A percentile compares a stretch with the other conserved stretches of the same genome.
Conservation (phyloP, 2,888 invertebrate genomes). For the Boloria euphrosyne region DNA sequence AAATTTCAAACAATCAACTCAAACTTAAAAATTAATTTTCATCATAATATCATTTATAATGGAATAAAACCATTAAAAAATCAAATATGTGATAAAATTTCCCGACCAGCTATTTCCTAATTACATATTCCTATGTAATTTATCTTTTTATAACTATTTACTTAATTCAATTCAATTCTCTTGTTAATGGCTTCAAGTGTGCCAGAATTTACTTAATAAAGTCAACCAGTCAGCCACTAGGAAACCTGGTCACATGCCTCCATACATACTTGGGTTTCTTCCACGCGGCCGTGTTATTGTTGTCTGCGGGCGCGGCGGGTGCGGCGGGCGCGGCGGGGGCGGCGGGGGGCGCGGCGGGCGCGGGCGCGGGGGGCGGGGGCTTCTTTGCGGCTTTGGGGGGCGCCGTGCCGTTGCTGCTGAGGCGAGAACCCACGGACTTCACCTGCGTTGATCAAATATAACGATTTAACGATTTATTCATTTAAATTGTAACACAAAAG, state of each 20-base stretch:
- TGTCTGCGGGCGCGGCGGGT: slow-evolving; percentile 47
- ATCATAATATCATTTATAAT: no score
- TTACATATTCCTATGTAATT: no score
- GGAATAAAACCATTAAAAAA: no score
- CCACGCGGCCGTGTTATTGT: slow-evolving; percentile 70
- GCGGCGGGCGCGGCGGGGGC: slow-evolving; percentile 17
- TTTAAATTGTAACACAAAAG: no score
- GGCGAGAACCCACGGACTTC: slow-evolving; percentile 70
- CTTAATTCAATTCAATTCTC: no score
- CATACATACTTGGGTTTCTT: slow-evolving; percentile 72
- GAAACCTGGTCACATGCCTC: not conserved
- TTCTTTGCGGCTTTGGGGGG: slow-evolving; percentile 44
- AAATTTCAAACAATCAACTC: no score
- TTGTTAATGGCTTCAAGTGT: not conserved
- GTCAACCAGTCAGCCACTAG: not conserved
- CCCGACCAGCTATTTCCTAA: no score
- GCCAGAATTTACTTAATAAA: no score
- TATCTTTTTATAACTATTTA: no score
- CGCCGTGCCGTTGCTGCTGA: slow-evolving; percentile 49
- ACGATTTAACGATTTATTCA: not conserved
- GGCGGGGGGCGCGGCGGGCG: slow-evolving; percentile 26
- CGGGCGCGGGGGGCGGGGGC: slow-evolving; percentile 31
- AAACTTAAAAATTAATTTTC: no score
- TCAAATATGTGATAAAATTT: no score
- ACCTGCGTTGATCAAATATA: slow-evolving; percentile 47